Percentiles rank a stretch among this genome's conserved stretches.
phyloP scores from a whole-genome alignment of 2,888 invertebrate species.

The Sclerodermus sp. region DNA sequence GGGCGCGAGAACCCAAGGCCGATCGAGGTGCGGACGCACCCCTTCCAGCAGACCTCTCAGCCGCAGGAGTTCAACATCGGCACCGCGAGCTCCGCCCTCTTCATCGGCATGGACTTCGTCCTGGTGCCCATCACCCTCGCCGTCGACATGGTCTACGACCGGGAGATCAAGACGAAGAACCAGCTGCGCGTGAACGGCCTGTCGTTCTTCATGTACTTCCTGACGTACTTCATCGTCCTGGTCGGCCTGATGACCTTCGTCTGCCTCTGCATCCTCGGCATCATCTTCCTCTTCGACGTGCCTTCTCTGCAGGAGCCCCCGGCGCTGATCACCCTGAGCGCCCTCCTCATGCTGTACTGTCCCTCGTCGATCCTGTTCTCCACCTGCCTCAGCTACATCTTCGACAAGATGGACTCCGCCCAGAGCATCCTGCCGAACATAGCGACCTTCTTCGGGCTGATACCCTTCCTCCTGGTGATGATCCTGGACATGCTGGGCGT shows the following conservation, averaged over 20 bases:
- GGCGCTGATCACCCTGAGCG: slow-evolving; percentile 69
- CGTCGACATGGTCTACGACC: slow-evolving; percentile 79
- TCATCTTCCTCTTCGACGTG: slow-evolving; percentile 70
- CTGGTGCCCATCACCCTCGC: slow-evolving; percentile 76
- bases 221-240: slow-evolving; percentile 74
- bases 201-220: slow-evolving; percentile 73
- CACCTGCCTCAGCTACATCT: slow-evolving; percentile 77
- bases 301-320: slow-evolving; percentile 71
- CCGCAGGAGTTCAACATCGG: slow-evolving; percentile 74
- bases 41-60: slow-evolving; percentile 74
- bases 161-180: slow-evolving; percentile 81
- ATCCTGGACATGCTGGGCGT: slow-evolving; percentile 72
- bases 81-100: slow-evolving; percentile 72
- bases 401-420: slow-evolving; percentile 81
- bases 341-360: slow-evolving; percentile 70
- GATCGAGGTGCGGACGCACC: slow-evolving; percentile 69
- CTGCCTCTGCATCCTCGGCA: slow-evolving; percentile 65
- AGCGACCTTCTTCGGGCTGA: slow-evolving; percentile 72
- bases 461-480: slow-evolving; percentile 75
- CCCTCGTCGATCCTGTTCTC: slow-evolving; percentile 76
- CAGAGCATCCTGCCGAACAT: slow-evolving; percentile 79
- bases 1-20: slow-evolving; percentile 56
- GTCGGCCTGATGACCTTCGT: slow-evolving; percentile 71
- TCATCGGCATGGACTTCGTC: slow-evolving; percentile 81
- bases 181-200: slow-evolving; percentile 81